A percentile compares a stretch with the other conserved stretches of the same genome.
Conservation (phyloP, 2,888 invertebrate species). For the Gari tellinella region DNA sequence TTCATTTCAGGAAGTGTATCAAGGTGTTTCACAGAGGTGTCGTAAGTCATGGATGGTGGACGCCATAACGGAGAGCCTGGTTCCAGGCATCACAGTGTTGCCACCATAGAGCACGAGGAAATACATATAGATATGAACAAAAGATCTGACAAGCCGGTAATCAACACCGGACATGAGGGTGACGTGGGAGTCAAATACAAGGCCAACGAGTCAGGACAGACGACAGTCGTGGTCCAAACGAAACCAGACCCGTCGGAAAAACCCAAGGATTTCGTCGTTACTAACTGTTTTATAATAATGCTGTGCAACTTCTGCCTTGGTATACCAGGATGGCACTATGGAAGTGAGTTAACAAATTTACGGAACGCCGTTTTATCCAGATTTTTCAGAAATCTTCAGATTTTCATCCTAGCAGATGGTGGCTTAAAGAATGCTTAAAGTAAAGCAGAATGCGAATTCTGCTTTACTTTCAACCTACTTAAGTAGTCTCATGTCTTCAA, state of each 20-base stretch:
- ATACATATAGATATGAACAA: constrained; percentile 64
- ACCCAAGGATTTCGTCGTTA: constrained; percentile 79
- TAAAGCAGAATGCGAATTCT: no score
- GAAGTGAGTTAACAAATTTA: constrained; percentile 63
- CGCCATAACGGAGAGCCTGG: not conserved
- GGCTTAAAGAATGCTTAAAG: no score
- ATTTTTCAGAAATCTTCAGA: no score
- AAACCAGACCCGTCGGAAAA: constrained; percentile 72
- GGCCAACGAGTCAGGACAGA: constrained; percentile 40
- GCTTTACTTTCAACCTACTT: no score
- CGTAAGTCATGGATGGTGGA: no score
- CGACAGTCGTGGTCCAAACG: constrained; percentile 57
- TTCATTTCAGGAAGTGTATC: no score
- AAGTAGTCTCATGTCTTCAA: no score
- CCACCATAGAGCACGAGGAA: constrained; percentile 70
- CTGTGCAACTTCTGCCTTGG: constrained; percentile 77
- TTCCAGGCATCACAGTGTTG: constrained; percentile 53
- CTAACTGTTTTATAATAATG: constrained; percentile 76
- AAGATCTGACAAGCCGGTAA: constrained; percentile 24
- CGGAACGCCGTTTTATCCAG: no score
- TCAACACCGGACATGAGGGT: constrained; percentile 33
- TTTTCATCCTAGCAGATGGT: no score
- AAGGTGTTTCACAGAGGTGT: no score
- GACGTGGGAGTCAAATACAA: constrained; percentile 33
- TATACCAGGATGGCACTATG: constrained; percentile 76